Percentiles rank a stretch among this genome's conserved stretches.
phyloP scores from a whole-genome alignment of 2,888 invertebrate species.

The Pandemis heparana region DNA sequence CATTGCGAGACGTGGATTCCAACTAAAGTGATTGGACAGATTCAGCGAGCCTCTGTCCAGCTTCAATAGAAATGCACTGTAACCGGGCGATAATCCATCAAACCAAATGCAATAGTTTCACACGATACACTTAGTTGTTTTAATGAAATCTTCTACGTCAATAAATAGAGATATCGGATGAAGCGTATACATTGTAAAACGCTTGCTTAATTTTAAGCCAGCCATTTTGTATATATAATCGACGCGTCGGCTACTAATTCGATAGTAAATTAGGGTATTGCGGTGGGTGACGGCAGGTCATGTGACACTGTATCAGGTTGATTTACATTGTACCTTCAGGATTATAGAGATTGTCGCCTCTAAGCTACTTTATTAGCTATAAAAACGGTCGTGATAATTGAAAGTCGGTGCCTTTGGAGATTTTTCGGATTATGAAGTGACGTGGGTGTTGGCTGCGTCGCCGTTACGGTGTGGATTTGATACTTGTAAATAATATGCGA shows the following conservation, averaged over 20 bases:
- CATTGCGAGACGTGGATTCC: no score
- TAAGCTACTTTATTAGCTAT: slow-evolving; percentile 51
- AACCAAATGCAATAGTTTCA: slow-evolving; percentile 17
- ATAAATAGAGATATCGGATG: slow-evolving; percentile 63
- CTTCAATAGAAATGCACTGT: no score
- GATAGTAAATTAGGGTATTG: slow-evolving; percentile 79
- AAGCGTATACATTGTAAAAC: slow-evolving; percentile 53
- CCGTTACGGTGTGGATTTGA: slow-evolving; percentile 1
- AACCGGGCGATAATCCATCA: neutral
- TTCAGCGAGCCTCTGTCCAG: no score
- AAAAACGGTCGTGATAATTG: slow-evolving; percentile 39
- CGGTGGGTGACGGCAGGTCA: slow-evolving; percentile 58
- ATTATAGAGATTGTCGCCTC: slow-evolving; percentile 70
- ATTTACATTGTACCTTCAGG: slow-evolving; percentile 69
- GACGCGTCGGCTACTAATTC: slow-evolving; percentile 63
- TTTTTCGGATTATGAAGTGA: slow-evolving; percentile 25
- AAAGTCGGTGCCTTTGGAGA: slow-evolving; percentile 24
- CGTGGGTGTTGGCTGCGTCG: slow-evolving; percentile 1
- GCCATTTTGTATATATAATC: slow-evolving; percentile 65
- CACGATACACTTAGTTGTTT: slow-evolving; percentile 43
- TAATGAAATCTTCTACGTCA: slow-evolving; percentile 57
- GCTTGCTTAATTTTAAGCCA: slow-evolving; percentile 65
- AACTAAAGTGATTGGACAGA: neutral
- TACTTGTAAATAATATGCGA: neutral
- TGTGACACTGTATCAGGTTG: slow-evolving; percentile 62